phyloP scores from a whole-genome alignment of 2,797 vertebrate species.

The Gambelia wislizenii region DNA sequence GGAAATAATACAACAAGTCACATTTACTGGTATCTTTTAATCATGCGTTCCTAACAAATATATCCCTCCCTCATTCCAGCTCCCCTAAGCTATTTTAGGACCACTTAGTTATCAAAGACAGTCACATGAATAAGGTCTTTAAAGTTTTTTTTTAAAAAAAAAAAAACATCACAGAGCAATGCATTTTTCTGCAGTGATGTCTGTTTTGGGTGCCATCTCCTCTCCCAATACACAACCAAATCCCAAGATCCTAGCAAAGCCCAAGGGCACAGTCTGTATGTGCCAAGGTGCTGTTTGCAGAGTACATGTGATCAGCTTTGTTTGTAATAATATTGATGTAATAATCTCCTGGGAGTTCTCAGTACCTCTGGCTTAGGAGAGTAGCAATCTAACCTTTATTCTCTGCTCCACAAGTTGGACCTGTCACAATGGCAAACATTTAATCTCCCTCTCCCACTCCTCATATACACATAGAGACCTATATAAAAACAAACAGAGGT shows the following conservation, averaged over 20 bases:
- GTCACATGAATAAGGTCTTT: neutral
- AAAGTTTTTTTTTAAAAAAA: neutral
- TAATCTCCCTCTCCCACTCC: neutral
- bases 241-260: slow-evolving; percentile 9
- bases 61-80: neutral
- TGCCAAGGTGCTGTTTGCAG: slow-evolving; percentile 10
- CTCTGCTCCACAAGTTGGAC: neutral
- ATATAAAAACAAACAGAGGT: neutral
- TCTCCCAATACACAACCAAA: neutral
- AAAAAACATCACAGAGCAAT: neutral
- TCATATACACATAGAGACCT: neutral
- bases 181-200: neutral
- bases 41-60: neutral
- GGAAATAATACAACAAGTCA: slow-evolving; percentile 8
- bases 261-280: neutral
- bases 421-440: neutral
- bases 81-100: neutral
- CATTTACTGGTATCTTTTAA: neutral
- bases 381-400: neutral
- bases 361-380: slow-evolving; percentile 4
- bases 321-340: neutral
- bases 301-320: neutral
- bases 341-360: slow-evolving; percentile 2
- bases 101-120: neutral
- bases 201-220: no score